These are phyloP conservation scores for Tyrannus savana DNA, from an alignment of 2,113 vertebrate genomes.

Conservation along the genomic window DNA sequence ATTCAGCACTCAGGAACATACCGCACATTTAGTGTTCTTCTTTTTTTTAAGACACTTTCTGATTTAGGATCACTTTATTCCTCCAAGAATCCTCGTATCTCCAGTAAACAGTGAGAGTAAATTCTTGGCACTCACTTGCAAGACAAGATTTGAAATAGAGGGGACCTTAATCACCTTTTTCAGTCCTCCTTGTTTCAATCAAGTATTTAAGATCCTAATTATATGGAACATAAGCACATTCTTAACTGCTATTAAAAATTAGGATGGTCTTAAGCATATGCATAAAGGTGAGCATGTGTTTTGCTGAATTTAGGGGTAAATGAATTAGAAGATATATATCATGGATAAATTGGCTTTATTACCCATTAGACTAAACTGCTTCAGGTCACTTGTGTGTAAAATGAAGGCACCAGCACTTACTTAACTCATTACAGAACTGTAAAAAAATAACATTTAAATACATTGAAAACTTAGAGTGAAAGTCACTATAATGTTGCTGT, in stretches of 20 bases:
- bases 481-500: not conserved
- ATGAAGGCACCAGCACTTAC: not conserved
- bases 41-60: not conserved
- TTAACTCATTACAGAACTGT: not conserved
- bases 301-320: constrained; percentile 10
- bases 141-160: not conserved
- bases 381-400: not conserved
- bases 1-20: not conserved
- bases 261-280: not conserved
- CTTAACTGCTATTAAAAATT: not conserved
- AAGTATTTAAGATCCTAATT: not conserved
- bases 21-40: not conserved
- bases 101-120: not conserved
- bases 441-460: not conserved
- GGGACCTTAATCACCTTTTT: not conserved
- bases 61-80: not conserved
- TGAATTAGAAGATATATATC: not conserved
- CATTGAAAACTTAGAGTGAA: not conserved
- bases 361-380: not conserved
- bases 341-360: not conserved
- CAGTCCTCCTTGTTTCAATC: not conserved
- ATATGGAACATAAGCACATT: not conserved
- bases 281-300: not conserved
- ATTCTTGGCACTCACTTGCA: not conserved
- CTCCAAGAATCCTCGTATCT: not conserved